These are phyloP conservation scores for Taenioides sp. DNA, from an alignment of 2,797 vertebrate genomes.

Conservation along the genomic window DNA sequence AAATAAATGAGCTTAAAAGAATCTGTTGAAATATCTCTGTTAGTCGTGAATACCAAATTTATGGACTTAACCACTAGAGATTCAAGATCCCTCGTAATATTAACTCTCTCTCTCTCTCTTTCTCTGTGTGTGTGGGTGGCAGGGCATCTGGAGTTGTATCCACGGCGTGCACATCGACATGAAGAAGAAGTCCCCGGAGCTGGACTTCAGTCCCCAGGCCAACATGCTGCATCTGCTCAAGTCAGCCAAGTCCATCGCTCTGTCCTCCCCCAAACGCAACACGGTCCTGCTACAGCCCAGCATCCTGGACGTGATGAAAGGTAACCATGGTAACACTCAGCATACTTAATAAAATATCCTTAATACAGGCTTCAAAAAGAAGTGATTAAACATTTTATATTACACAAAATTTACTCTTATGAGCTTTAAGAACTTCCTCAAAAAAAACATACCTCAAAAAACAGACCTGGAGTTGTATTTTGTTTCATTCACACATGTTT, in stretches of 20 bases:
- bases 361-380: too few species aligned
- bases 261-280: constrained; percentile 90
- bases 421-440: too few species aligned
- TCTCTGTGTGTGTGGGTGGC: background rate
- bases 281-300: constrained; percentile 73
- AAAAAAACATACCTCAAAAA: too few species aligned
- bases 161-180: constrained; percentile 97
- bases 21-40: too few species aligned
- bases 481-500: too few species aligned
- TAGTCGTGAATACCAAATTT: too few species aligned
- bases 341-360: too few species aligned
- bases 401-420: too few species aligned
- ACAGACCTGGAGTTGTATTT: too few species aligned
- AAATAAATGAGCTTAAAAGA: too few species aligned
- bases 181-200: constrained; percentile 92
- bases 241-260: constrained; percentile 91
- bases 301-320: constrained; percentile 87
- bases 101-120: background rate
- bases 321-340: constrained; percentile 85
- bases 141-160: constrained; percentile 99
- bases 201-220: constrained; percentile 91
- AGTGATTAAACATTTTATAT: too few species aligned
- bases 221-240: constrained; percentile 97
- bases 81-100: background rate
- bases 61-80: too few species aligned